Evolutionary conservation across 2,113 vertebrate species (phyloP), one percentile per base, ranked within the genome.

Genomic region (Pedionomus torquatus): DNA sequence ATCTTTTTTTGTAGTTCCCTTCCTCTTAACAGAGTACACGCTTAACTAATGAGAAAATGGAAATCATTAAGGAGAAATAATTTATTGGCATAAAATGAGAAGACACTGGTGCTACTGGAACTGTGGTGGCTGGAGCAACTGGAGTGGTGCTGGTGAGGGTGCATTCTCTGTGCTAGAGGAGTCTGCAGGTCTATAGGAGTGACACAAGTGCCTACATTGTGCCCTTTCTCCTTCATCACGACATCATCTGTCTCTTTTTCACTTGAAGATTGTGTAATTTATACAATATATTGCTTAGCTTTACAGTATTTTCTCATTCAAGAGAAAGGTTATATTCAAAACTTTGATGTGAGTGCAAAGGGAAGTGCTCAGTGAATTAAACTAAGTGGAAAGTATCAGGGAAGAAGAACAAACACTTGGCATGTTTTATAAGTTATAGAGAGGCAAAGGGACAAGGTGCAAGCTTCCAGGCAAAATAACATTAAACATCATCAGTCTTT

Each of bases 211-310:
- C 72, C 83, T 82, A 48, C 83, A 31, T 39, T 15, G 1, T 84
- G 77, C 35, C 85, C 92, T 96, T 93, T 93, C 65, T 68, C 46
- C 61, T 89, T 93, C 69, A 51, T 64, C 83, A 75, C 39, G 12
- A 43, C 61, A 68, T 95, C 69, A 79, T 10, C 68, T 92, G 83
- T 93, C 96, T 97, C 39, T 89, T 92, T 87, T 93, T 86, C 85
- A 80, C 43, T 92, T 78, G 44, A 88, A 72, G 48, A 57, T 18
- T 20, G 0, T 75, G 64, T 96, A 96, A 95, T 96, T 97, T 96
- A 96, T 97, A 94, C 97, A 82, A 89, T 84, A 93, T 95, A 96
- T 41, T 95, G 94, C 95, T 95, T 95, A 96, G 74, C 92, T 82
- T 65, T 80, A 93, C 95, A 94, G 72, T 94, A 96, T 96, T 96